A percentile compares a stretch with the other conserved stretches of the same genome.
phyloP scores from a whole-genome alignment of 2,113 vertebrate genomes.

The Sakesphorus luctuosus region DNA sequence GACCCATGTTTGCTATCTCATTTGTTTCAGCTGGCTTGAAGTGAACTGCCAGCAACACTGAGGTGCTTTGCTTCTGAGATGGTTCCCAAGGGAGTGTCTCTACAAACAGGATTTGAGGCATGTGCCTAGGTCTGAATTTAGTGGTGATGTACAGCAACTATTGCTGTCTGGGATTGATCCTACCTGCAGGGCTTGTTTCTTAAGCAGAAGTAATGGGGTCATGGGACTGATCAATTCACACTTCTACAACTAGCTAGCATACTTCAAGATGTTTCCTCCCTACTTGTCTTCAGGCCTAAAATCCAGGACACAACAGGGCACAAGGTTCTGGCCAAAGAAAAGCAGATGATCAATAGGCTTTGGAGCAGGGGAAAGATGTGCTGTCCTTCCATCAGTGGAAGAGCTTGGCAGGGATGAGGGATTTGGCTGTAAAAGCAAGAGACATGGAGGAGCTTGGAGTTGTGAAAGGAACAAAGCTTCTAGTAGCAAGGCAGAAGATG shows the following conservation, averaged over 20 bases:
- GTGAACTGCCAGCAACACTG: background rate
- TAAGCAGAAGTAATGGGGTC: background rate
- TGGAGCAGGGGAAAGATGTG: background rate
- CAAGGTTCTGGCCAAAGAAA: background rate
- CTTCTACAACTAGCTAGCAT: background rate
- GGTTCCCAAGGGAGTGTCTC: background rate
- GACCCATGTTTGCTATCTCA: background rate
- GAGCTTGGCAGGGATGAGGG: background rate
- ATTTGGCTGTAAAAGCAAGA: background rate
- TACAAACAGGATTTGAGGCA: background rate
- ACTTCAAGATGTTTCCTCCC: background rate
- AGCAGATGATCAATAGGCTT: background rate
- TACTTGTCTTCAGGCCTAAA: background rate
- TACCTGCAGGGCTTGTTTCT: background rate
- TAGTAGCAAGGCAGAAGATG: background rate
- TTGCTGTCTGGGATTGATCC: background rate
- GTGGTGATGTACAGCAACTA: background rate
- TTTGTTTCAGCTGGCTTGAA: background rate
- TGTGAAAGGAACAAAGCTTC: background rate
- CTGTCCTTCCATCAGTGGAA: background rate
- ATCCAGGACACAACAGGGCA: background rate
- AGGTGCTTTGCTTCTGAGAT: background rate
- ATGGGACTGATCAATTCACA: background rate
- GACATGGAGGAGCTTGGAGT: background rate
- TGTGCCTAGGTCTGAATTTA: background rate